Percentiles rank a stretch among this genome's conserved stretches.
These are phyloP conservation scores for Neosilurus hyrtlii DNA, from an alignment of 2,797 vertebrate genomes.

Conservation along the genomic window DNA sequence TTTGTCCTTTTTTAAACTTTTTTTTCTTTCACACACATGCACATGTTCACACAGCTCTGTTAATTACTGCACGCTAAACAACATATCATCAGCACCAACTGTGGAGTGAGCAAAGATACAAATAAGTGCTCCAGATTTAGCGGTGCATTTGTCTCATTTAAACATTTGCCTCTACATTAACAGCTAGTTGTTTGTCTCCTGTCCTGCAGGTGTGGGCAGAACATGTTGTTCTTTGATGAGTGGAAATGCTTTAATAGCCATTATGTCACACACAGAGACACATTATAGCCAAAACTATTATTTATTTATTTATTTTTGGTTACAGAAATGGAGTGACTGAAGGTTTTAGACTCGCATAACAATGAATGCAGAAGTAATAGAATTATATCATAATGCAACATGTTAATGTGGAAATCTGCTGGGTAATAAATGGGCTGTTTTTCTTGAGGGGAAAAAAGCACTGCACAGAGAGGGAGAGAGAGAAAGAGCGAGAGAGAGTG, in stretches of 20 bases:
- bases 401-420: conserved; percentile 16
- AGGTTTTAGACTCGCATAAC: not conserved
- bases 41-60: conserved; percentile 14
- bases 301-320: not conserved
- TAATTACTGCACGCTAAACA: conserved; percentile 44
- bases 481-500: not conserved
- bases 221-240: conserved; percentile 13
- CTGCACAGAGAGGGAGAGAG: not conserved
- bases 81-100: conserved; percentile 31
- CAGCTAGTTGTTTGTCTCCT: conserved; percentile 33
- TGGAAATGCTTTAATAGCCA: conserved; percentile 5
- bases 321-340: not conserved
- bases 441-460: not conserved
- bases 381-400: conserved; percentile 16
- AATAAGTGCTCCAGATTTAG: conserved; percentile 28
- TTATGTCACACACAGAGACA: conserved; percentile 5
- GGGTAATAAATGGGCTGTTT: not conserved
- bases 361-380: not conserved
- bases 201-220: conserved; percentile 37
- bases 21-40: not conserved
- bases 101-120: conserved; percentile 8
- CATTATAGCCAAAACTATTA: not conserved
- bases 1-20: not conserved
- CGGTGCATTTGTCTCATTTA: conserved; percentile 29
- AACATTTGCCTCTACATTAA: conserved; percentile 17